Evolutionary conservation across 1,140 invertebrate species (phyloP), one percentile per base, ranked within the genome.

Genomic region (Tetraneura akinire): DNA sequence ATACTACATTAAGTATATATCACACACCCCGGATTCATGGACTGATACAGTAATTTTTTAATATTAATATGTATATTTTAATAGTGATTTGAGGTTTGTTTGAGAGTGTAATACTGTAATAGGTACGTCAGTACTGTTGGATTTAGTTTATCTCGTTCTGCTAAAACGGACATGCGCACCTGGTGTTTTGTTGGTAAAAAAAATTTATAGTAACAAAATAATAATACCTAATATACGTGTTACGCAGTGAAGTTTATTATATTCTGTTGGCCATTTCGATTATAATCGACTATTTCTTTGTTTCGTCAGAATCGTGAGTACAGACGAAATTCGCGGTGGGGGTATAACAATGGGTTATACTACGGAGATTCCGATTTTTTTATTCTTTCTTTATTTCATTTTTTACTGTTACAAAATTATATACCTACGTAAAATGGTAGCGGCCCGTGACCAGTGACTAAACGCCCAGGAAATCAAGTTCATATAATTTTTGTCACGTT

Each of bases 391-490:
- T 78, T 78, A 21, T 53, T 70, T 47, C n/a, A 6, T 71, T 47
- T 78, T 78, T 78, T 62, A 60, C 74, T 78, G 74, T 78, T 78
- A 78, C 42, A 29, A 78, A 78, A 78, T 78, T 78, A 78, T 78
- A 37, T 78, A 62, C 74, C 14, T 60, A 78, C 74, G 21, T 60
- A 78, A 78, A 57, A 45, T 78, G 55, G 74, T 60, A 78, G 74
- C 23, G 14, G 74, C 1, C 74, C 74, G 37, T 78, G 74, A 62
- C 73, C 55, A 60, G 73, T 76, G 32, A 45, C 53, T 60, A 76
- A 62, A 78, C 74, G 37, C 55, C 55, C 74, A 47, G 74, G 55
- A 78, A 78, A 78, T 78, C 23, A 78, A 13, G 55, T 57, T 74
- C 32, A 76, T 42, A 74, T 74, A 60, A 57, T 76, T 76, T 76